Evolutionary conservation across 2,888 invertebrate genomes (phyloP), one percentile per base, ranked within the genome.

Genomic region (Syritta pipiens): DNA sequence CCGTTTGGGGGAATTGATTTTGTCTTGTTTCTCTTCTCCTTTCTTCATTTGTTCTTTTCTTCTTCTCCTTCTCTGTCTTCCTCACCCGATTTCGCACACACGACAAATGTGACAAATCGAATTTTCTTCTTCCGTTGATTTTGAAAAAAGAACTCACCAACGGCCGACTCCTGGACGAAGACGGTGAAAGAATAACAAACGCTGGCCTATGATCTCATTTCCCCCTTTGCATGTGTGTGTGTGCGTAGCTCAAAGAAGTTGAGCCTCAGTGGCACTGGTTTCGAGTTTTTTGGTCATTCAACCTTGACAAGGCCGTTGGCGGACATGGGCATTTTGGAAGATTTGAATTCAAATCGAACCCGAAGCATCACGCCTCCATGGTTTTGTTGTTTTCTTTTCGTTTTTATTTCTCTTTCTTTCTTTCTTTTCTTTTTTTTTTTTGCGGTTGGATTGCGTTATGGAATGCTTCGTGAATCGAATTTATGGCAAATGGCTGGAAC

Each of bases 251-350:
- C 19, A 14, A 51, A 63, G 32, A 53, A 53, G 30, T 42, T 30
- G 9, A 51, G 14, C 63, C 14, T 24, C 37, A 22, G 28, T 24
- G 30, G 40, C 48, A n/a, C n/a, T 35, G 42, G 26, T 20, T 37
- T 48, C 37, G 9, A 19, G 35, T 48, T 37, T 46, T 68, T 76
- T 85, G 84, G 79, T 85, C 85, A 86, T 84, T 86, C 87, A 87
- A 86, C 87, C 87, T 87, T 87, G 87, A 86, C 87, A 87, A 87
- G 87, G 87, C 86, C 87, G 87, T 87, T 87, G 84, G 72, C 53
- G 65, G 77, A 69, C 59, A 65, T 77, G 60, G 51, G 26, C 72
- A 55, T 71, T 53, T 68, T 51, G 17, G 22, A 53, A 19, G 49
- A 44, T 53, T 55, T 59, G 53, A 60, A 77, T 72, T 60, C 40